Base-by-base conservation (phyloP, 2,888 invertebrate genomes). In the Latrodectus hesperus region DNA sequence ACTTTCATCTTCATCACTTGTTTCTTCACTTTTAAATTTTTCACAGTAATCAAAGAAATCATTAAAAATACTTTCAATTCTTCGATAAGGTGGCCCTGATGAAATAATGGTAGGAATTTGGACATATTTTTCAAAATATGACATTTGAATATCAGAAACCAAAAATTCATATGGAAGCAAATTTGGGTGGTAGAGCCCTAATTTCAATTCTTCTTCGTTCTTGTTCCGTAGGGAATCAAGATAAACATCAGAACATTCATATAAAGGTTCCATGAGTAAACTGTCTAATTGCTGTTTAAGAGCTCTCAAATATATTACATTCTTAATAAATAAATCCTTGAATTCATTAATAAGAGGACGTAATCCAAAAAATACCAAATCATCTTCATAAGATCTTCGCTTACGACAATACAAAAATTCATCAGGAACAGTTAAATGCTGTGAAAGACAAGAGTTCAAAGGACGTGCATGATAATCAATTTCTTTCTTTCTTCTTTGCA, bases 341-440 rank as follows among this genome's bases (percentile, higher is more conserved):
- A 49, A 49, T n/a, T 53, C 55, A 22, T 65, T 53, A 8, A 1
- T 11, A 0, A 76, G 11, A 12, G 86, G 86, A 8, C 86, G 64
- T 14, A 52, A 64, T 1, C 51, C 22, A 26, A 53, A 68, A 38
- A 16, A 77, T 11, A 52, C 12, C 1, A 38, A n/a, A 55, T 55
- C 10, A 9, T 17, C 52, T 4, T 10, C 9, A 53, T 38, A 65
- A 9, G 14, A 53, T 17, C 16, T 22, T 60, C 17, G 12, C 14
- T 53, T 14, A 9, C 16, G 5, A 11, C 17, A 14, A 49, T 49
- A 70, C 14, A 81, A 64, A 60, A 55, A 87, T 16, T 87, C 86
- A 2, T 76, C 26, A 14, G 86, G 68, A 11, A 87, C n/a, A 11
- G 60, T 51, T 16, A 87, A 68, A 55, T 81, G 73, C 6, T 72